Base-by-base conservation (phyloP, 2,888 invertebrate species). In the Acrobeloides nanus region DNA sequence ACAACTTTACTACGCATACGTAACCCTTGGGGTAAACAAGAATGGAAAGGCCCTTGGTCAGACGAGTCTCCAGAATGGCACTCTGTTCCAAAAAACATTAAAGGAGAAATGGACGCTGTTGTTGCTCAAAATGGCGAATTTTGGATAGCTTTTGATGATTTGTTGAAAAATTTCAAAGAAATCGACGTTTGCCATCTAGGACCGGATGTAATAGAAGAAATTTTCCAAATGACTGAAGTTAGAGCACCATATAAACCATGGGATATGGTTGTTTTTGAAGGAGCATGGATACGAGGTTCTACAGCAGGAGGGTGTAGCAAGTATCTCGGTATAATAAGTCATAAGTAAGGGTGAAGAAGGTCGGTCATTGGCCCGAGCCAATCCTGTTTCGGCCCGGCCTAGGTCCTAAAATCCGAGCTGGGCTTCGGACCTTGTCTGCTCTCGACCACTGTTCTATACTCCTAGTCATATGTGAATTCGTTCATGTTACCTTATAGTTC, bases 271-370 rank as follows among this genome's bases (percentile, higher is more conserved):
- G 84, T 86, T 43, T 89, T 85, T 71, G 87, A 90, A 69, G 93
- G 92, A 1, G 85, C 87, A 73, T 95, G 95, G 95, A 84, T 87
- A 8, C 78, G 84, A 64, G 85, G 87, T 62, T 86, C 87, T 2
- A 90, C 89, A 0, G 93, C 95, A 5, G 95, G 95, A 31, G 95
- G 95, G 2, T 95, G 95, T 77, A 82, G 93, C 70, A 95, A 95
- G 78, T 89, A 81, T 70, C 75, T 85, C 59, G 82, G 84, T 84
- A n/a, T n/a, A n/a, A n/a, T n/a, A n/a, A n/a, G n/a, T n/a, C n/a
- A n/a, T n/a, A n/a, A n/a, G n/a, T n/a, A n/a, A n/a, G n/a, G n/a
- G n/a, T n/a, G n/a, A n/a, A n/a, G n/a, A n/a, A n/a, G n/a, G n/a
- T n/a, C n/a, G n/a, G n/a, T n/a, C n/a, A n/a, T n/a, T n/a, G n/a